Evolutionary conservation across 2,113 vertebrate genomes (phyloP).

Genomic region (Orientallactaga bullata): DNA sequence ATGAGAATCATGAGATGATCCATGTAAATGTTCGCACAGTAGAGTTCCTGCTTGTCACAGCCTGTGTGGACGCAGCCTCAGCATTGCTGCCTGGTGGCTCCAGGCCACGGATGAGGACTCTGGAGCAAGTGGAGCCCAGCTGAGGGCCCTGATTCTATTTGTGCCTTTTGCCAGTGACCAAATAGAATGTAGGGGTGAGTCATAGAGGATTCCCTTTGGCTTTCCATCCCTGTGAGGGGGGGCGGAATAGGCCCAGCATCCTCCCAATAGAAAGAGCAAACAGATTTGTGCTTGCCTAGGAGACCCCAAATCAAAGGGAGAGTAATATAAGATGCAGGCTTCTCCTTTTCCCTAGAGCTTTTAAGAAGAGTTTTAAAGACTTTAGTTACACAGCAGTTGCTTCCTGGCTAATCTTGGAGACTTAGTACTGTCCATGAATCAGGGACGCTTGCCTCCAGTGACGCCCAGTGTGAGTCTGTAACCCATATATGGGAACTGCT

Average conservation of each 20-base stretch:
- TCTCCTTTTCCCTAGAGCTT: background rate
- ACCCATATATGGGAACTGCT: conserved; percentile 57
- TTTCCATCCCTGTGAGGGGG: background rate
- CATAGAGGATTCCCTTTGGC: background rate
- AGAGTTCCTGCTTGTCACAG: background rate
- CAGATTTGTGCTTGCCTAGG: background rate
- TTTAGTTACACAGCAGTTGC: background rate
- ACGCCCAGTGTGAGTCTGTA: conserved; percentile 12
- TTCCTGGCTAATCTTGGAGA: background rate
- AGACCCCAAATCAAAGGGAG: background rate
- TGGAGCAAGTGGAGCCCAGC: background rate
- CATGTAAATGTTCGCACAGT: background rate
- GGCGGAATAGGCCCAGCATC: background rate
- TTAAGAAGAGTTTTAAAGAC: background rate
- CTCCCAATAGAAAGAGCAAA: background rate
- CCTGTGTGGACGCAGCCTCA: background rate
- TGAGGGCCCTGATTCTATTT: rapidly evolving
- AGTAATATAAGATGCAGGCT: background rate
- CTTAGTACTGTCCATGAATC: conserved; percentile 24
- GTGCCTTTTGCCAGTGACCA: background rate
- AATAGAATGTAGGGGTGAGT: background rate
- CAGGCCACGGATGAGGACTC: background rate
- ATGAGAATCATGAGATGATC: background rate
- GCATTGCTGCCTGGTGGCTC: background rate
- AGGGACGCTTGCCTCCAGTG: conserved; percentile 32